Base-by-base conservation (phyloP, 2,888 invertebrate species). In the Conomelus anceps region DNA sequence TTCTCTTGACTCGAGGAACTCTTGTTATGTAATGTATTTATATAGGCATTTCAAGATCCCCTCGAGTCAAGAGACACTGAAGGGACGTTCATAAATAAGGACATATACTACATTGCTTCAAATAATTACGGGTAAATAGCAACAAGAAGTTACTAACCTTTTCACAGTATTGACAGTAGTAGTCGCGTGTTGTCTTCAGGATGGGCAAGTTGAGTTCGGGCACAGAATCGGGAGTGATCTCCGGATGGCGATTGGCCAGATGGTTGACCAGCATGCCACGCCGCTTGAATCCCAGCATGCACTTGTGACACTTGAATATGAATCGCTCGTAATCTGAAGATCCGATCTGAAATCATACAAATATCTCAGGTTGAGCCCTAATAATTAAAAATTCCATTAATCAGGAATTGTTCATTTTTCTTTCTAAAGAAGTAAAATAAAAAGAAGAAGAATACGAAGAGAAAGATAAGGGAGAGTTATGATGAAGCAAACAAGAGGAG, bases 201-300 rank as follows among this genome's bases (percentile, higher is more conserved):
- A 98, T 96, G 0, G 98, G 98, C 90, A 96, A 94, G 92, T 96
- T 96, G 63, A 97, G 94, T 93, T 97, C 97, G 22, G 95, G 96
- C 41, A 96, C 96, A 0, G 96, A 94, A 90, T 95, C 95, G 0
- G 95, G 95, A 41, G 94, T 94, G 86, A 96, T 94, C 89, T 95
- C 94, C 24, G 96, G 95, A 94, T 97, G 96, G 91, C 96, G 94
- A 92, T 97, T 97, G 90, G 96, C 97, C 91, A 98, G 93, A 93
- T 98, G 98, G 93, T 98, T 98, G 3, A 97, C 97, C 85, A 97
- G 93, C 96, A 97, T 97, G 1, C 98, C 98, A 91, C 98, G 95
- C 89, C 98, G 94, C 94, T 98, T 96, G 92, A 97, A 96, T 90
- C 96, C 96, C 26, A 96, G 94, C 92, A 96, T 93, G 93, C 97